These are phyloP conservation scores for Sylvia borin DNA, from an alignment of 2,797 vertebrate genomes.

Conservation along the genomic window DNA sequence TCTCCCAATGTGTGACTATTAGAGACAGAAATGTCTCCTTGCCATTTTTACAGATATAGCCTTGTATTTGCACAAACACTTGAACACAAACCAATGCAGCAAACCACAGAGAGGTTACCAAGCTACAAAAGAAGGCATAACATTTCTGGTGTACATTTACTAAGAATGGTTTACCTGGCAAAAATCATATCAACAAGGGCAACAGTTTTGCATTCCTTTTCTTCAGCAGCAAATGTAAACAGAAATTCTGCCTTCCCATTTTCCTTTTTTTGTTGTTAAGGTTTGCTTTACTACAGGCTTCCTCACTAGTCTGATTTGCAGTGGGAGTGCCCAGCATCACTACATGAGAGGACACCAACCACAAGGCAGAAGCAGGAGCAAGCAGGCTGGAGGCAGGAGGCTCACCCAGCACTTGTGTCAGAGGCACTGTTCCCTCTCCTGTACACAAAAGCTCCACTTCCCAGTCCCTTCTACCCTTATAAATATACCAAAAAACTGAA, in stretches of 20 bases:
- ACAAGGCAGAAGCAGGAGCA: not conserved
- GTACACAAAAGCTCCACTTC: not conserved
- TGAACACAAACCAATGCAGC: not conserved
- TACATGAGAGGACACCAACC: fast-evolving
- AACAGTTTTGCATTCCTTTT: not conserved
- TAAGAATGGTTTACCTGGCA: not conserved
- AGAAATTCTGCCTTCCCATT: not conserved
- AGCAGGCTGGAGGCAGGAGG: not conserved
- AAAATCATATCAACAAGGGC: fast-evolving
- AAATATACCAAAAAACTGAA: not conserved
- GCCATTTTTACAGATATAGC: not conserved
- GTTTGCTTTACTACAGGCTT: not conserved
- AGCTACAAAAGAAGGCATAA: not conserved
- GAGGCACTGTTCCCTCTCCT: not conserved
- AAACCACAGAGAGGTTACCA: not conserved
- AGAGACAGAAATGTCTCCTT: not conserved
- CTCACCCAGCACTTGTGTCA: not conserved
- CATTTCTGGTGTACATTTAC: not conserved
- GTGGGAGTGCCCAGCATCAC: not conserved
- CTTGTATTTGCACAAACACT: not conserved
- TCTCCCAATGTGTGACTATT: not conserved
- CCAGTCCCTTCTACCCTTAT: not conserved
- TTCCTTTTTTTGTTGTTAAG: not conserved
- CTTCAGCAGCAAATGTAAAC: not conserved
- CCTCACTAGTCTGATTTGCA: not conserved